A percentile compares a stretch with the other conserved stretches of the same genome.
Conservation (phyloP, 2,888 invertebrate genomes). For the Papilio protenor region DNA sequence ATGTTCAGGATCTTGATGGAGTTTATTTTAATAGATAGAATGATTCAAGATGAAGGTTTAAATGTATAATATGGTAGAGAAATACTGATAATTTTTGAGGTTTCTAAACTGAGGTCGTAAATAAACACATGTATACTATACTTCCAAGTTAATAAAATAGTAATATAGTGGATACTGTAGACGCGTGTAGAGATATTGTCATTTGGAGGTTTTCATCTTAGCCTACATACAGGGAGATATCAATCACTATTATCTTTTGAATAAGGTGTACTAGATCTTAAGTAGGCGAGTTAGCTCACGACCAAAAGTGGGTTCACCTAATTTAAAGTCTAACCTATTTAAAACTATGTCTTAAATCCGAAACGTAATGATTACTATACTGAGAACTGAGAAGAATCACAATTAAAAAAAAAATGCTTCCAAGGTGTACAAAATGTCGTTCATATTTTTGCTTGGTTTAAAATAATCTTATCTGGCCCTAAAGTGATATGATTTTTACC, state of each 20-base stretch:
- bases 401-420: background rate
- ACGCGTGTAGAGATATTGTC: background rate
- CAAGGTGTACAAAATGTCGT: background rate
- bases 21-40: too few relatives aligned
- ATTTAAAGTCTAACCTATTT: background rate
- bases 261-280: background rate
- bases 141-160: background rate
- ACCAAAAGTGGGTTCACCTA: background rate
- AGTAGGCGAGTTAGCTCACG: background rate
- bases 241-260: background rate
- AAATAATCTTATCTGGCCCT: background rate
- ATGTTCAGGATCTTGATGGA: too few relatives aligned
- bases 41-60: too few relatives aligned
- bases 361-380: background rate
- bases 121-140: too few relatives aligned
- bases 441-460: background rate
- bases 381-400: background rate
- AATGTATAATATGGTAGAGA: too few relatives aligned
- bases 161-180: background rate
- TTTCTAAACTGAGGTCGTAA: too few relatives aligned
- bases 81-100: too few relatives aligned
- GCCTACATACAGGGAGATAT: conserved; percentile 5
- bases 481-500: conserved; percentile 12
- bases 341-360: background rate
- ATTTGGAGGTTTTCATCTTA: background rate